Base-by-base conservation (phyloP, 2,888 invertebrate species). In the Orthosia incerta region DNA sequence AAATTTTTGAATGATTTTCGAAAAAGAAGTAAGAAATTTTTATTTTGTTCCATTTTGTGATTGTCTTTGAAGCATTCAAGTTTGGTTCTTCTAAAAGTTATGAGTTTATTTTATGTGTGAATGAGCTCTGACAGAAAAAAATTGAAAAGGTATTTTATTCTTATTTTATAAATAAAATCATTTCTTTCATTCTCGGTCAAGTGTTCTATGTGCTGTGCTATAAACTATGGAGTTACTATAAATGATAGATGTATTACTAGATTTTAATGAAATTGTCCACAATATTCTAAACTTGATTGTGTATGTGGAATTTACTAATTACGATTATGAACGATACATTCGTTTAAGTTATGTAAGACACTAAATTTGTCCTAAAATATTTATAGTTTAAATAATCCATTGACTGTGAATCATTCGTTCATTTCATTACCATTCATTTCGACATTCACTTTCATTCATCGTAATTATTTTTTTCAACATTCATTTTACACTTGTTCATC, bases 201-300 rank as follows among this genome's bases (percentile, higher is more conserved):
- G 68, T 72, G 62, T 82, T 72, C 60, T 74, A 57, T 55, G 74
- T 74, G 74, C 67, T 81, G 83, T 82, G 73, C 64, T 82, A 73
- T 51, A n/a, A 65, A 70, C 48, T 56, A 67, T 75, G 55, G n/a
- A 59, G 51, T 63, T 69, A 57, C 31, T 57, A 51, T 65, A 66
- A 74, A 60, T 63, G 26, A 67, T 75, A 64, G 20, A 56, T 3
- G 31, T 80, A 55, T 62, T 71, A 68, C 11, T 82, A 71, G 68
- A 61, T 60, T 65, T 31, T 39, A 82, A 69, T 15, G 16, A 79
- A 62, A 62, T 39, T 55, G 62, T 79, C 71, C 65, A 20, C 45
- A 20, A 56, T 59, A 46, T 69, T 62, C 26, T 23, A 53, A 26
- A 62, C 20, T 50, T 59, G 26, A 4, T 64, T 16, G 31, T 59